Evolutionary conservation across 2,888 invertebrate genomes (phyloP).

Genomic region (Cordilura impudica): DNA sequence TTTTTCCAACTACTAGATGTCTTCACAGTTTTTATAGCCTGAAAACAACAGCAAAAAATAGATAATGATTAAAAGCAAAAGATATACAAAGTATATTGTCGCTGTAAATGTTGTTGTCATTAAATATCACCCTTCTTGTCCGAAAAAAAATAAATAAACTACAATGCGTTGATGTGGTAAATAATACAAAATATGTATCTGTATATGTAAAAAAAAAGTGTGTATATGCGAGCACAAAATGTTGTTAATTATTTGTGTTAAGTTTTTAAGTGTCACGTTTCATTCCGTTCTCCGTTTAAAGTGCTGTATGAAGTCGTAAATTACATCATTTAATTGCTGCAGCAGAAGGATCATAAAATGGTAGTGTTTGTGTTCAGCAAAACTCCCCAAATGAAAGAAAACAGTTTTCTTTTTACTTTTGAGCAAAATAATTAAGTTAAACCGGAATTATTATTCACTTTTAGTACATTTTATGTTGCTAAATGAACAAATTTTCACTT

Average conservation of each 20-base stretch:
- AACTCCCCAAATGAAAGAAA: constrained; percentile 15
- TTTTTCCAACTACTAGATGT: constrained; percentile 5
- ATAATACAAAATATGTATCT: constrained; percentile 33
- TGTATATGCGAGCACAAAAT: constrained; percentile 25
- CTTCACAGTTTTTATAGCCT: constrained; percentile 10
- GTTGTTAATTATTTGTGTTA: constrained; percentile 54
- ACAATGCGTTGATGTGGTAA: constrained; percentile 50
- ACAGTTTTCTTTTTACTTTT: background rate
- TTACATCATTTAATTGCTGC: constrained; percentile 50
- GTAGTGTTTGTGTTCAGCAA: too few species aligned
- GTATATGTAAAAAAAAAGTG: background rate
- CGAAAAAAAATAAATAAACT: background rate
- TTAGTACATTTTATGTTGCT: too few species aligned
- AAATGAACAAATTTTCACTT: too few species aligned
- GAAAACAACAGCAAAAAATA: background rate
- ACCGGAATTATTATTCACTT: background rate
- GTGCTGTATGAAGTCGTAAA: constrained; percentile 43
- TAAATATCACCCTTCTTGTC: constrained; percentile 1
- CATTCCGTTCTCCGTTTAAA: background rate
- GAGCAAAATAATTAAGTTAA: constrained; percentile 5
- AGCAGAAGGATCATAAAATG: constrained; percentile 43
- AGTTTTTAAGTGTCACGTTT: constrained; percentile 30
- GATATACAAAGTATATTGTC: constrained; percentile 17
- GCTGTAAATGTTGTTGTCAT: constrained; percentile 26
- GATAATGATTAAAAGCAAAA: background rate